Evolutionary conservation across 2,113 vertebrate species (phyloP), one percentile per base, ranked within the genome.

Genomic region (Mormyrus lacerda): DNA sequence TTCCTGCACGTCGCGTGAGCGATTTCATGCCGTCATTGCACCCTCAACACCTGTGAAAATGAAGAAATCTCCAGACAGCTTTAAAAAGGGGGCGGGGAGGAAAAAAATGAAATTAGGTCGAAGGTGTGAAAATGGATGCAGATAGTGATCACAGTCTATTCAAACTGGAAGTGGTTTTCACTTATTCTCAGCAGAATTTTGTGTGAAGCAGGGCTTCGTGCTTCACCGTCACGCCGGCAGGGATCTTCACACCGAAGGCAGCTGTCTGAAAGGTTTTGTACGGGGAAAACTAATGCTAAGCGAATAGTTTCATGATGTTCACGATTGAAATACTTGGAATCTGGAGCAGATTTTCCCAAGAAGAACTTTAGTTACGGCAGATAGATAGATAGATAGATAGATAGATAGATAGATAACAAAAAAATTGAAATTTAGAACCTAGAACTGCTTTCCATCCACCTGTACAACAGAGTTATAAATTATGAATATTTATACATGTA

Each of bases 11-110:
- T 19, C n/a, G 17, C 3, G 50, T 19, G 17, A 55, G 27, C 85
- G 50, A 87, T 87, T 87, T 87, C 85, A 87, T 47, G 50, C 50
- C 17, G 27, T 50, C 85, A 4, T 21, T 47, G 31, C 85, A 4
- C 35, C 85, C n/a, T 31, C 85, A 31, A 87, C 47, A n/a, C n/a
- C n/a, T 39, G 85, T 55, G 50, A 87, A 87, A 87, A 87, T 55
- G 85, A 87, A 47, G 85, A 87, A 51, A 35, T 55, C 48, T 87
- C 85, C 85, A 53, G 85, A 87, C 48, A 53, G 48, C 35, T 50
- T 50, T 85, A 48, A 87, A 51, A 53, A 39, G 24, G 15, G 1
- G 31, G 11, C 1, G 35, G 35, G 4, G 35, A 6, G 5, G 4
- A 24, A 35, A 35, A 73, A 24, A 51, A 55, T 39, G 47, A 55